Evolutionary conservation across 1,140 invertebrate species (phyloP).

Genomic region (Limonius californicus): DNA sequence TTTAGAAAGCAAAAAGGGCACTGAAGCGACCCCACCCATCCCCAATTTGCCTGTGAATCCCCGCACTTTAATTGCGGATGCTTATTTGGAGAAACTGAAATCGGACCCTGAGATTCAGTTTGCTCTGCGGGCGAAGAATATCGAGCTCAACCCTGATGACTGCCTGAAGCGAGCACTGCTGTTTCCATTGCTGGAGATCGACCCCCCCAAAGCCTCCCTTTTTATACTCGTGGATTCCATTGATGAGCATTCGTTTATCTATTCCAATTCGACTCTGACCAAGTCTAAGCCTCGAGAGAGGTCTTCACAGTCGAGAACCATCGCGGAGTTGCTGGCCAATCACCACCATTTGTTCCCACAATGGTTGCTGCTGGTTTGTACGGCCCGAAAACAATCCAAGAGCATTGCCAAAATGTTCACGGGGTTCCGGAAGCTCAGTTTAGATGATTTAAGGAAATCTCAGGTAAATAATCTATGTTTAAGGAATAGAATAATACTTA

Average conservation of each 20-base stretch:
- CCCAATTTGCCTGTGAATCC: constrained; percentile 60
- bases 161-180: constrained; percentile 85
- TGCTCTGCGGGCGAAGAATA: constrained; percentile 64
- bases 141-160: constrained; percentile 82
- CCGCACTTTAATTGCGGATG: constrained; percentile 65
- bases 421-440: constrained; percentile 86
- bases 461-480: too few species aligned
- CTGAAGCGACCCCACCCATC: constrained; percentile 50
- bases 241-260: constrained; percentile 64
- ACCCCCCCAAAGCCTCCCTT: constrained; percentile 76
- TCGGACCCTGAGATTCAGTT: constrained; percentile 73
- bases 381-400: constrained; percentile 81
- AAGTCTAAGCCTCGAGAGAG: constrained; percentile 48
- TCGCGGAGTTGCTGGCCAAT: constrained; percentile 81
- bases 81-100: constrained; percentile 76
- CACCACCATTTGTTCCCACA: constrained; percentile 91
- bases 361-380: constrained; percentile 89
- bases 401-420: constrained; percentile 87
- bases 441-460: constrained; percentile 86
- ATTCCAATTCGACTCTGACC: constrained; percentile 46
- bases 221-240: constrained; percentile 89
- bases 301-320: constrained; percentile 61
- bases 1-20: constrained; percentile 30
- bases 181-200: constrained; percentile 80
- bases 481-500: too few species aligned